Base-by-base conservation (phyloP, 2,888 invertebrate species). In the Drosophila multiciliata region DNA sequence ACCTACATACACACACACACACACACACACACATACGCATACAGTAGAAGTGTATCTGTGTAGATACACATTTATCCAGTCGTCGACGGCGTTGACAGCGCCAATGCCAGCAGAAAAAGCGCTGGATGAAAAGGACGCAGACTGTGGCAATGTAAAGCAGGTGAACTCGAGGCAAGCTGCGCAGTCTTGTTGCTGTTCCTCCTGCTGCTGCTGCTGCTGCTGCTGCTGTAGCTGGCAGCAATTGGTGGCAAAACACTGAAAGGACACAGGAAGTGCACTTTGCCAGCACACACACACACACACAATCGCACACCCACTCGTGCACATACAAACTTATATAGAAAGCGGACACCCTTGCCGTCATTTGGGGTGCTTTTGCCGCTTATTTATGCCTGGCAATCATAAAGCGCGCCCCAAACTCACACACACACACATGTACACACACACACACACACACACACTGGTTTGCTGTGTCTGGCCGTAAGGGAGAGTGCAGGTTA, bases 331-430 rank as follows among this genome's bases (percentile, higher is more conserved):
- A 12, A 38, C 26, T 53, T 57, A 50, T 40, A 61, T 63, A 68
- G 55, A 40, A 60, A 66, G 48, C 67, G 70, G 61, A 78, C 78
- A 78, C 80, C 77, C 78, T 80, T 76, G 73, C 73, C 80, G 57
- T 73, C 82, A 82, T 88, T 88, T 82, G 80, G 87, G 87, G 90
- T 87, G 87, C 82, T 87, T 87, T 87, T 83, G 83, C 75, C 78
- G 80, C 64, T 87, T 90, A 87, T 87, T 87, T 87, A 87, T 87
- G 87, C 82, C 82, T 82, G 84, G 89, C 90, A 87, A 86, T 87
- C 87, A 87, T 87, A 87, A 87, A 87, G 84, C 83, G 82, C 83
- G 83, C 82, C 75, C 75, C 75, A 68, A 68, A 57, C 75, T 48
- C 64, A 59, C 59, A 48, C 52, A 54, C 58, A 62, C 36, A 29